A percentile compares a stretch with the other conserved stretches of the same genome.
Conservation (phyloP, 1,140 invertebrate genomes). For the Luehdorfia chinensis region DNA sequence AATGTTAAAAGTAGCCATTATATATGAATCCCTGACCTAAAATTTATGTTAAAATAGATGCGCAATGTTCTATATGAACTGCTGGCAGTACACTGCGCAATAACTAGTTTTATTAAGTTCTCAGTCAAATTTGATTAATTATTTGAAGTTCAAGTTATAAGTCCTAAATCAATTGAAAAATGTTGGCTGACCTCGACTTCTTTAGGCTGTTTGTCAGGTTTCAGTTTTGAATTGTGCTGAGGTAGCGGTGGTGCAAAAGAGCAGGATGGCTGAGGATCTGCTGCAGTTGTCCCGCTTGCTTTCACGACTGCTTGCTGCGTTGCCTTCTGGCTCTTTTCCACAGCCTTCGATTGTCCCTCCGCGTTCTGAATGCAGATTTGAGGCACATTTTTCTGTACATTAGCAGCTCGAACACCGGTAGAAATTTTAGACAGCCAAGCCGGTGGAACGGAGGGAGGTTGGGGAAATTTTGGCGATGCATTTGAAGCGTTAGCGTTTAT, state of each 20-base stretch:
- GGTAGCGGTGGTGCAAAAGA: slow-evolving; percentile 41
- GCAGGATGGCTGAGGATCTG: slow-evolving; percentile 54
- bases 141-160: neutral
- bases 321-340: slow-evolving; percentile 32
- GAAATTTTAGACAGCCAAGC: slow-evolving; percentile 52
- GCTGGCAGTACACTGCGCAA: slow-evolving; percentile 42
- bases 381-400: slow-evolving; percentile 29
- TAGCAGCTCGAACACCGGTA: slow-evolving; percentile 16
- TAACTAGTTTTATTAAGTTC: slow-evolving; percentile 31
- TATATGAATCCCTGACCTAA: slow-evolving; percentile 63
- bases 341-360: slow-evolving; percentile 31
- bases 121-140: slow-evolving; percentile 3
- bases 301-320: slow-evolving; percentile 26
- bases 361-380: slow-evolving; percentile 51
- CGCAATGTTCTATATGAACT: slow-evolving; percentile 50
- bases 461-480: slow-evolving; percentile 29
- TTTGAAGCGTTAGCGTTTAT: slow-evolving; percentile 15
- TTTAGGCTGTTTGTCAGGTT: slow-evolving; percentile 56
- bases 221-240: slow-evolving; percentile 39
- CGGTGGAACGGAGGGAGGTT: slow-evolving; percentile 57
- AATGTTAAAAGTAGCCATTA: too few relatives aligned
- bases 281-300: slow-evolving; percentile 25
- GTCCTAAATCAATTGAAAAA: slow-evolving; percentile 15
- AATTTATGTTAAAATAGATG: slow-evolving; percentile 65
- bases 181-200: slow-evolving; percentile 69